Evolutionary conservation across 37 sponge, comb jelly and placozoan genomes (phyloP), one percentile per base, ranked within the genome.

Genomic region (Ephydatia muelleri): DNA sequence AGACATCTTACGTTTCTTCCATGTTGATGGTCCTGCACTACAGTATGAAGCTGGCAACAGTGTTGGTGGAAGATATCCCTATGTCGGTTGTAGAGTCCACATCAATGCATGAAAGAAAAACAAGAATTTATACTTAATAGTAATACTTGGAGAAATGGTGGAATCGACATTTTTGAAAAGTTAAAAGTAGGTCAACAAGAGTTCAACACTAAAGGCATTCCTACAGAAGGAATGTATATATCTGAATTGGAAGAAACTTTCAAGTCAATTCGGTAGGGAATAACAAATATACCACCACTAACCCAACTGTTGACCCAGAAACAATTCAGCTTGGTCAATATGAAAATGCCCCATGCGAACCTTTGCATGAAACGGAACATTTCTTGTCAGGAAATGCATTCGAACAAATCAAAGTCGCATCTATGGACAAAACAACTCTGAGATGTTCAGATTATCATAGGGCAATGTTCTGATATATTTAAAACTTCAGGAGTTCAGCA

Each of bases 151-250:
- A 83, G 29, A 37, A 38, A 49, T 27, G 14, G 37, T 25, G 67
- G 80, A 22, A 65, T 65, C 19, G 21, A 65, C n/a, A n/a, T n/a
- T n/a, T n/a, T n/a, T n/a, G n/a, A n/a, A n/a, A n/a, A n/a, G n/a
- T n/a, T n/a, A n/a, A n/a, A n/a, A n/a, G n/a, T n/a, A n/a, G n/a
- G 40, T 25, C 19, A 80, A 80, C 69, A 11, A 13, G 80, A 80
- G n/a, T 69, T 80, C 66, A 35, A 80, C 11, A 29, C 35, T 37
- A 65, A 69, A 67, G 80, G 80, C 3, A 34, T 80, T 13, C 38
- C 28, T n/a, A n/a, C n/a, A 16, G 35, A 9, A 33, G 38, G 69
- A 80, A 80, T 68, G 80, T n/a, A 49, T 23, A 80, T 68, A 30
- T 37, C 57, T 29, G 69, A 80, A 29, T 38, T 80, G 35, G 40